Conservation (phyloP, 2,797 vertebrate species). For the Cossypha heuglini region DNA sequence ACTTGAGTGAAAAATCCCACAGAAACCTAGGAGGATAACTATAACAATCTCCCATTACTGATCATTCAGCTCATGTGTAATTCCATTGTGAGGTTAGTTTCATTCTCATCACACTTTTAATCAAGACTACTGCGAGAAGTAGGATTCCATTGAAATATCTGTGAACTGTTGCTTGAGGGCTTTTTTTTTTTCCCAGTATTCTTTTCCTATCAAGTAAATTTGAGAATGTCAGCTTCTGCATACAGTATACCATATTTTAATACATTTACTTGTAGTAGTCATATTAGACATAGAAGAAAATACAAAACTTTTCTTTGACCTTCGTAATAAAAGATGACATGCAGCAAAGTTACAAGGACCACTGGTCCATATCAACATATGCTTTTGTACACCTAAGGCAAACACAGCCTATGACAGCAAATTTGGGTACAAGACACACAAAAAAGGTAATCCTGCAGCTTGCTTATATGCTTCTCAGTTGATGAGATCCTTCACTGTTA, state of each 20-base stretch:
- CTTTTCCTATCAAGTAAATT: not conserved
- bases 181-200: not conserved
- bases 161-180: not conserved
- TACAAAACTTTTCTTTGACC: slow-evolving; percentile 18
- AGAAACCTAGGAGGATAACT: not conserved
- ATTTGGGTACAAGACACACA: not conserved
- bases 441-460: not conserved
- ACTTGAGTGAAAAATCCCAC: slow-evolving; percentile 9
- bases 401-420: not conserved
- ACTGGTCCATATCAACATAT: not conserved
- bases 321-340: not conserved
- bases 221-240: not conserved
- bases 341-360: not conserved
- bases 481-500: not conserved
- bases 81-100: not conserved
- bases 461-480: not conserved
- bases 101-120: slow-evolving; percentile 34
- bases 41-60: not conserved
- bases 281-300: not conserved
- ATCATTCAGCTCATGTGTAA: slow-evolving; percentile 39
- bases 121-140: slow-evolving; percentile 20
- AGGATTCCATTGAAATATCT: slow-evolving; percentile 1
- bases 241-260: not conserved
- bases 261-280: slow-evolving; percentile 1
- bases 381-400: not conserved